Conservation (phyloP, 2,113 vertebrate genomes). For the human region GRCh38 chr2:57004501-57005000, state of each 20-base stretch:
- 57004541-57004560: not conserved
- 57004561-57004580: not conserved
- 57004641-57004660: not conserved
- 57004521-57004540: not conserved
- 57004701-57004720: not conserved
- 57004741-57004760: not conserved
- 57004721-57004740: not conserved
- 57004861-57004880: not conserved
- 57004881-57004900: not conserved
- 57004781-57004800: not conserved
- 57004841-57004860: constrained; percentile 21
- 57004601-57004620: not conserved
- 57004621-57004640: not conserved
- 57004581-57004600: not conserved
- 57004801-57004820: not conserved
- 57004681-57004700: not conserved
- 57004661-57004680: not conserved
- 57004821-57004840: constrained; percentile 4
- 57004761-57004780: not conserved
- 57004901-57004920: not conserved
- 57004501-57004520: not conserved
- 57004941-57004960: constrained; percentile 8
- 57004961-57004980: not conserved
- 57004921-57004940: not conserved
- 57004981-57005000: not conserved